Conservation (phyloP, 2,113 vertebrate genomes). For the Amazona vittata region DNA sequence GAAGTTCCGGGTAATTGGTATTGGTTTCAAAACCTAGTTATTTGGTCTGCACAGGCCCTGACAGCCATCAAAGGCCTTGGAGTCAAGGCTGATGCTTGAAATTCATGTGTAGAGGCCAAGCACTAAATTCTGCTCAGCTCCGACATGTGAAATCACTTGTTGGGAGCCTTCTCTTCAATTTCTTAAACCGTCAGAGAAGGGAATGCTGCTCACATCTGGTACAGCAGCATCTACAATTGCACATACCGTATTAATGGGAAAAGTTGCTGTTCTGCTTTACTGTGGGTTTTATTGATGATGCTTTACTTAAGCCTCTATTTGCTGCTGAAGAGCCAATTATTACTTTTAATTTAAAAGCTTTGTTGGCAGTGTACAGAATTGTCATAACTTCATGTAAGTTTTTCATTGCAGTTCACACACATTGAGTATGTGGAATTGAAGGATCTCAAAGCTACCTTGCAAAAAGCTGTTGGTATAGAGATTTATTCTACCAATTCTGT, state of each 20-base stretch:
- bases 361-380: not conserved
- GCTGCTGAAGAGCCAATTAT: not conserved
- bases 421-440: not conserved
- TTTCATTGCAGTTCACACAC: not conserved
- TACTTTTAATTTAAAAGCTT: not conserved
- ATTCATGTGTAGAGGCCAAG: not conserved
- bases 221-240: rapidly evolving
- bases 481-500: not conserved
- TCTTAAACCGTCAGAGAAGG: not conserved
- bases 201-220: not conserved
- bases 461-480: not conserved
- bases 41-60: not conserved
- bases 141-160: not conserved
- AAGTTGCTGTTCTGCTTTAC: not conserved
- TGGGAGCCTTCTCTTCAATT: not conserved
- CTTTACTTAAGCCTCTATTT: not conserved
- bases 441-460: not conserved
- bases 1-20: not conserved
- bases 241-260: rapidly evolving
- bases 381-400: not conserved
- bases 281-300: not conserved
- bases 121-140: not conserved
- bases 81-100: not conserved
- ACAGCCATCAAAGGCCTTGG: too few species aligned
- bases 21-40: not conserved